Evolutionary conservation across 2,113 vertebrate species (phyloP).

Genomic region (Charina bottae): DNA sequence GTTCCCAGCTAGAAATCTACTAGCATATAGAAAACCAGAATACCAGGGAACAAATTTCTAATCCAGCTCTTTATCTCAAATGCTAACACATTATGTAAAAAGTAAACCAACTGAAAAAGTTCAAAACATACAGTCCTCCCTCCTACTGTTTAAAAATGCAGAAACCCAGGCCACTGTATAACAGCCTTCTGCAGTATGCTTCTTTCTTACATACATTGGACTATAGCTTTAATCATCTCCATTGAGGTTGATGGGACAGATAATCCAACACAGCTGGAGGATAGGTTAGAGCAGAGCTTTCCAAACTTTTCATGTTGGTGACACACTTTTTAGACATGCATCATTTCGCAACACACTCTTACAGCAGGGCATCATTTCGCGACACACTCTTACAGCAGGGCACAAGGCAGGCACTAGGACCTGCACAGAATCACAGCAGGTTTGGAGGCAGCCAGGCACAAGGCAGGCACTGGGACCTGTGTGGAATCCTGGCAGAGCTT

Average conservation of each 20-base stretch:
- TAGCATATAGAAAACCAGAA: not conserved
- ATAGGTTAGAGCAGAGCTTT: not conserved
- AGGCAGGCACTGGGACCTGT: no score
- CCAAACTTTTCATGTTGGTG: no score
- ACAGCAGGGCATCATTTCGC: no score
- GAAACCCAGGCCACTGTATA: not conserved
- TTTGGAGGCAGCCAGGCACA: no score
- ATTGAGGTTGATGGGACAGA: not conserved
- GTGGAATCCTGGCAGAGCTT: no score
- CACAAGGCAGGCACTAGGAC: no score
- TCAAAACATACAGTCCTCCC: not conserved
- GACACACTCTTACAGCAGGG: no score
- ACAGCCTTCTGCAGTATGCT: not conserved
- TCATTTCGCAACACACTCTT: no score
- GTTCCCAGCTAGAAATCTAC: not conserved
- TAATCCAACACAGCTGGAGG: not conserved
- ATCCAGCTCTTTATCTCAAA: not conserved
- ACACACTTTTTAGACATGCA: no score
- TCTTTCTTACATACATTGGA: not conserved
- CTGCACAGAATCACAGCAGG: no score
- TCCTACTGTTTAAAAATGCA: not conserved
- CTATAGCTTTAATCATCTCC: not conserved
- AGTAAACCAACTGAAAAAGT: not conserved
- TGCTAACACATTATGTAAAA: not conserved
- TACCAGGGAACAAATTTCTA: not conserved